A percentile compares a stretch with the other conserved stretches of the same genome.
Evolutionary conservation across 2,797 vertebrate genomes (phyloP).

Genomic region (Protonibea diacanthus): DNA sequence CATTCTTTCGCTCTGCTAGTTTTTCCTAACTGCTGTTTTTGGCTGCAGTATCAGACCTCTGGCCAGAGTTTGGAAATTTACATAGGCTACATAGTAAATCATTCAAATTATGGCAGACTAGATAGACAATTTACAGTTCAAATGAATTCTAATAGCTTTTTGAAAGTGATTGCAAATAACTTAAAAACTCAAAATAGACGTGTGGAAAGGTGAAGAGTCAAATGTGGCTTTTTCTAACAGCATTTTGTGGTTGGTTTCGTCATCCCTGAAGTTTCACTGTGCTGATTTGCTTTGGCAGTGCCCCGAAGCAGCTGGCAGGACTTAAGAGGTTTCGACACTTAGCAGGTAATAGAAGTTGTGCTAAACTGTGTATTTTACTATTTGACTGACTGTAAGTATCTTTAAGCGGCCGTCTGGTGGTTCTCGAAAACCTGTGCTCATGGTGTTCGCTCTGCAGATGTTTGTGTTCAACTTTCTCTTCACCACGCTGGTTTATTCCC

Average conservation of each 20-base stretch:
- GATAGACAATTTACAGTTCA: slow-evolving; percentile 38
- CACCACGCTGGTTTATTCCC: neutral
- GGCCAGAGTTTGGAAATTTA: slow-evolving; percentile 45
- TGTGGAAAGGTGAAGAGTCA: slow-evolving; percentile 33
- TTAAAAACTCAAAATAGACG: slow-evolving; percentile 6
- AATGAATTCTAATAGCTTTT: slow-evolving; percentile 30
- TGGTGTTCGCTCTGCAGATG: slow-evolving; percentile 21
- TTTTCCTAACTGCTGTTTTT: slow-evolving; percentile 66
- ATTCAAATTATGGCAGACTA: slow-evolving; percentile 26
- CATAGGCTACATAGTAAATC: slow-evolving; percentile 18
- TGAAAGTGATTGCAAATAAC: slow-evolving; percentile 35
- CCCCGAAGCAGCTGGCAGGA: slow-evolving; percentile 50
- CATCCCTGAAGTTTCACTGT: slow-evolving; percentile 28
- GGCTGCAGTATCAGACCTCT: slow-evolving; percentile 49
- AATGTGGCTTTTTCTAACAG: slow-evolving; percentile 23
- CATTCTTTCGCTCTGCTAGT: slow-evolving; percentile 50
- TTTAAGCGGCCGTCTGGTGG: slow-evolving; percentile 30
- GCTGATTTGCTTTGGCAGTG: slow-evolving; percentile 56
- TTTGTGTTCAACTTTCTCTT: slow-evolving; percentile 3
- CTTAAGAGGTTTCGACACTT: slow-evolving; percentile 33
- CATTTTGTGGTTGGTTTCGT: slow-evolving; percentile 40
- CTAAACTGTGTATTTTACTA: slow-evolving; percentile 54
- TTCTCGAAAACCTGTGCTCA: slow-evolving; percentile 28
- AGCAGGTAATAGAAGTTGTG: slow-evolving; percentile 48
- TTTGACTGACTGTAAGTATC: slow-evolving; percentile 54